Evolutionary conservation across 2,888 invertebrate genomes (phyloP).

Genomic region (Pimpla rufipes): DNA sequence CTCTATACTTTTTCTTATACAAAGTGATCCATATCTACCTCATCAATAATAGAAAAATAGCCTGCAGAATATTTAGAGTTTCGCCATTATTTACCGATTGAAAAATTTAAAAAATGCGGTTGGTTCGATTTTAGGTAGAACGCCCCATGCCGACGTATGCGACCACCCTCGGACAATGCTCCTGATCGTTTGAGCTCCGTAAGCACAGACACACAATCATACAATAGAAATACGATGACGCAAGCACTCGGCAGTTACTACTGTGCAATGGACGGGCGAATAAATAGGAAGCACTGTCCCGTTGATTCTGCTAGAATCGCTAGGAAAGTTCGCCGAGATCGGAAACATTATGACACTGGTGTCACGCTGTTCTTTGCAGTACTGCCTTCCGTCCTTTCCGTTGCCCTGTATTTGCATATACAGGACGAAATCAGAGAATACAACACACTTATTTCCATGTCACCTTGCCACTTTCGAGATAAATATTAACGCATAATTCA

Average conservation of each 20-base stretch:
- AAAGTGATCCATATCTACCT: too few species aligned
- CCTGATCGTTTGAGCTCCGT: not conserved
- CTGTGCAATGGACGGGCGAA: slow-evolving; percentile 1
- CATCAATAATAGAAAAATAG: not conserved
- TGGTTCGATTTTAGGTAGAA: not conserved
- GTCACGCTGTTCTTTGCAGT: not conserved
- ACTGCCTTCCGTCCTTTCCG: not conserved
- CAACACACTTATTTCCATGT: not conserved
- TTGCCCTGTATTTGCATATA: not conserved
- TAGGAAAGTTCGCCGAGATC: not conserved
- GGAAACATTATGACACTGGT: not conserved
- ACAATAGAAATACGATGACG: slow-evolving; percentile 19
- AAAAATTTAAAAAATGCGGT: not conserved
- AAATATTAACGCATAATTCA: too few species aligned
- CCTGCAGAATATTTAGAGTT: too few species aligned
- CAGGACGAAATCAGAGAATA: not conserved
- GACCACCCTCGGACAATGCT: slow-evolving; percentile 1
- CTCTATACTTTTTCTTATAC: too few species aligned
- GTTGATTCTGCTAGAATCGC: not conserved
- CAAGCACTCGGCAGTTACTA: not conserved
- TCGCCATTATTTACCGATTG: not conserved
- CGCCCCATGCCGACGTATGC: not conserved
- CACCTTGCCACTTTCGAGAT: too few species aligned
- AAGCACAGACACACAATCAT: slow-evolving; percentile 11
- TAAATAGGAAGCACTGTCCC: not conserved